Conservation (phyloP, 2,888 invertebrate species). For the Lissonota sp. region DNA sequence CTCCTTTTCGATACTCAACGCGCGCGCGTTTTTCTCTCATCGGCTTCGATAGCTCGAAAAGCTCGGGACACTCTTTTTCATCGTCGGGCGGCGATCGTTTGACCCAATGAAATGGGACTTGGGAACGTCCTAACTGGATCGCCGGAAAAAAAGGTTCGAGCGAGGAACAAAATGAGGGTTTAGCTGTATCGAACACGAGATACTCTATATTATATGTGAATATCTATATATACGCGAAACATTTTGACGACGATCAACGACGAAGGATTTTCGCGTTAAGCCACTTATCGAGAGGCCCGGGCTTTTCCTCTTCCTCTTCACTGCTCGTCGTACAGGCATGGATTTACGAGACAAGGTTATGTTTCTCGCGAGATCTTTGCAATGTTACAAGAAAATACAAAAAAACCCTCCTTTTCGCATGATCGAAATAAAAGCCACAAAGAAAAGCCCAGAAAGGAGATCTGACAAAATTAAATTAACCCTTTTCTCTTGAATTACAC, state of each 20-base stretch:
- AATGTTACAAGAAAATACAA: not conserved
- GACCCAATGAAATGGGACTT: conserved; percentile 60
- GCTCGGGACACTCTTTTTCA: conserved; percentile 37
- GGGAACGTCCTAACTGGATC: conserved; percentile 51
- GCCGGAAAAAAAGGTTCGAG: conserved; percentile 29
- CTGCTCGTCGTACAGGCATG: conserved; percentile 11
- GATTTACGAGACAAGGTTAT: conserved; percentile 20
- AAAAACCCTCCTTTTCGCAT: conserved; percentile 3
- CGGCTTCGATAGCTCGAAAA: conserved; percentile 32
- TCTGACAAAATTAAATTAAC: conserved; percentile 13
- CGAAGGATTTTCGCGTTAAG: conserved; percentile 66
- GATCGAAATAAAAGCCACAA: not conserved
- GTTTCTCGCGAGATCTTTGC: not conserved
- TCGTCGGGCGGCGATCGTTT: conserved; percentile 40
- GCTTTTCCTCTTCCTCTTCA: conserved; percentile 13
- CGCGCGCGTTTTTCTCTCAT: conserved; percentile 36
- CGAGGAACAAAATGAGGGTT: conserved; percentile 29
- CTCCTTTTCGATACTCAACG: conserved; percentile 63
- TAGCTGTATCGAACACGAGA: conserved; percentile 41
- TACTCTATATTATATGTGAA: not conserved
- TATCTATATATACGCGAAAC: conserved; percentile 2
- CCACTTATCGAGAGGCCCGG: conserved; percentile 73
- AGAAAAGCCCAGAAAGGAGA: not conserved
- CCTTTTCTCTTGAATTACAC: too few relatives aligned
- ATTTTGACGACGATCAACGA: conserved; percentile 52